Conservation (phyloP, 2,797 vertebrate species). For the Ctenosaura bakeri region DNA sequence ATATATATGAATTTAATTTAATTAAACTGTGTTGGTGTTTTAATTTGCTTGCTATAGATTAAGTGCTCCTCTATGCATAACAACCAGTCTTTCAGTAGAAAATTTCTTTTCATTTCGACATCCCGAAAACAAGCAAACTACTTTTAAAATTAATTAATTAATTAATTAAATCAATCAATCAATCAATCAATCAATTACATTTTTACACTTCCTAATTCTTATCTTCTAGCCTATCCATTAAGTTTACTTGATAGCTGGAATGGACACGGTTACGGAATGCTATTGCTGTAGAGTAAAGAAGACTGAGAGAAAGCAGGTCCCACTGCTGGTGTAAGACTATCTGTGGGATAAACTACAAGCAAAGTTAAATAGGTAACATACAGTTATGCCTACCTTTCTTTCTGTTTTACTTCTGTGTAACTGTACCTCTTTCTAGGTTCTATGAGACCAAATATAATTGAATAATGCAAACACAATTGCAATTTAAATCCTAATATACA, state of each 20-base stretch:
- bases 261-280: neutral
- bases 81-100: neutral
- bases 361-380: too few species aligned
- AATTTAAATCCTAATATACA: too few species aligned
- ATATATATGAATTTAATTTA: neutral
- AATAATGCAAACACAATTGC: too few species aligned
- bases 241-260: neutral
- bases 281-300: neutral
- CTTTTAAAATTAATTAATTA: neutral
- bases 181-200: neutral
- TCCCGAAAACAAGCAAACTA: neutral
- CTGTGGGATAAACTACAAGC: too few species aligned
- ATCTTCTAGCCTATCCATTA: neutral
- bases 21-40: neutral
- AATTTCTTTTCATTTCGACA: neutral
- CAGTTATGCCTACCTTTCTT: too few species aligned
- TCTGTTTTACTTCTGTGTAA: too few species aligned
- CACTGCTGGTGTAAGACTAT: neutral
- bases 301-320: too few species aligned
- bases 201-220: neutral
- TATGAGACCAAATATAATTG: too few species aligned
- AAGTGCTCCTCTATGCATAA: neutral
- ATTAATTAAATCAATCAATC: too few species aligned
- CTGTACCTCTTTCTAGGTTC: too few species aligned
- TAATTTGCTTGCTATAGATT: constrained; percentile 13